phyloP scores from a whole-genome alignment of 1,140 invertebrate genomes.

The Propsilocerus akamusi region DNA sequence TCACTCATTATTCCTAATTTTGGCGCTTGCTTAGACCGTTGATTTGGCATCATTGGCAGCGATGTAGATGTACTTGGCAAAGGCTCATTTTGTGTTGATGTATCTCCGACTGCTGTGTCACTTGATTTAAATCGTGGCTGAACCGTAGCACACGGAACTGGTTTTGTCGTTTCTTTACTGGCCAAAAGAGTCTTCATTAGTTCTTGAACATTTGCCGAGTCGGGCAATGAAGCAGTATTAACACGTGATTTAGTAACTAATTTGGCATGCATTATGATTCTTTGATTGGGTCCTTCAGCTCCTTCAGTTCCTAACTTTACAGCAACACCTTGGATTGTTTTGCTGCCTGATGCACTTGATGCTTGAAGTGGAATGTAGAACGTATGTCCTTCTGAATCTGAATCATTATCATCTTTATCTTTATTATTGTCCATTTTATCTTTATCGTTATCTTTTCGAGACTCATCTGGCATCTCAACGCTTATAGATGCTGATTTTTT shows the following conservation, averaged over 20 bases:
- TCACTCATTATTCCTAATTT: slow-evolving; percentile 35
- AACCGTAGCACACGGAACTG: slow-evolving; percentile 33
- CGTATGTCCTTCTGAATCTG: slow-evolving; percentile 31
- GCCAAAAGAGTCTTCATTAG: slow-evolving; percentile 16
- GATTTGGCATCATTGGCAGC: neutral
- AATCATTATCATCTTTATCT: slow-evolving; percentile 6
- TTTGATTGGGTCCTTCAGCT: slow-evolving; percentile 36
- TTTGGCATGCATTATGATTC: slow-evolving; percentile 43
- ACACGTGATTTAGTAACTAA: slow-evolving; percentile 40
- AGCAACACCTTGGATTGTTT: slow-evolving; percentile 41
- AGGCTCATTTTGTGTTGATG: slow-evolving; percentile 12
- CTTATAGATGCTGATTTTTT: slow-evolving; percentile 14
- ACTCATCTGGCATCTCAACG: slow-evolving; percentile 10
- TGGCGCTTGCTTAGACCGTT: neutral
- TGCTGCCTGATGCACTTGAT: slow-evolving; percentile 24
- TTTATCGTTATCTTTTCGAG: slow-evolving; percentile 8
- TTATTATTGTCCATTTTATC: neutral
- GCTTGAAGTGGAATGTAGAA: slow-evolving; percentile 49
- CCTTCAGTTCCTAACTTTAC: slow-evolving; percentile 41
- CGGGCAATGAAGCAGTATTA: slow-evolving; percentile 23
- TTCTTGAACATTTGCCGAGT: slow-evolving; percentile 17
- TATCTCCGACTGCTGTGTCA: slow-evolving; percentile 7
- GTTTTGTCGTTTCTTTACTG: slow-evolving; percentile 18
- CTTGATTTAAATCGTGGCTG: slow-evolving; percentile 29
- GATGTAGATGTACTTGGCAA: slow-evolving; percentile 15